A percentile compares a stretch with the other conserved stretches of the same genome.
These are phyloP conservation scores for Sebastes melanostomus DNA, from an alignment of 2,797 vertebrate genomes.

Conservation along the genomic window DNA sequence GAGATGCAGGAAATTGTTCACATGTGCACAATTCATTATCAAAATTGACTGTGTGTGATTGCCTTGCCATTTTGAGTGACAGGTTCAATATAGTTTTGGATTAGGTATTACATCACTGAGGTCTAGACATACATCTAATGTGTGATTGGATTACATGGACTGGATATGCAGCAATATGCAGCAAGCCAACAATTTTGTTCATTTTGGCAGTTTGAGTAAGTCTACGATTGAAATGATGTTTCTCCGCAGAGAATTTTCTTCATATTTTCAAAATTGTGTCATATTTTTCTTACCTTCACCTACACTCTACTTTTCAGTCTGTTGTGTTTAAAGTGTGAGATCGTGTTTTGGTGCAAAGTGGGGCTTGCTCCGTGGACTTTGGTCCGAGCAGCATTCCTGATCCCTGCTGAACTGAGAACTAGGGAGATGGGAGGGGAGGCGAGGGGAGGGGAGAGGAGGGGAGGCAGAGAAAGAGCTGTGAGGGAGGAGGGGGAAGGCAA, in stretches of 20 bases:
- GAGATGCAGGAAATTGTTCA: slow-evolving; percentile 4
- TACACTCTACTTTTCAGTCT: neutral
- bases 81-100: slow-evolving; percentile 20
- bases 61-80: slow-evolving; percentile 3
- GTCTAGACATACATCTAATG: slow-evolving; percentile 15
- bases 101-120: slow-evolving; percentile 29
- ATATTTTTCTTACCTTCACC: neutral
- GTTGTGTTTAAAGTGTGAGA: neutral
- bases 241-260: neutral
- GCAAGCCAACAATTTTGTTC: neutral
- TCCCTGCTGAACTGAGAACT: slow-evolving; percentile 84
- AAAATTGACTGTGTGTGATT: slow-evolving; percentile 4
- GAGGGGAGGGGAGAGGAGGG: neutral
- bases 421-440: slow-evolving; percentile 35
- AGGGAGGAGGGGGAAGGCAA: slow-evolving; percentile 55
- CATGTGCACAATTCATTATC: slow-evolving; percentile 17
- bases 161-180: neutral
- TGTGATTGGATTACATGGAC: slow-evolving; percentile 5
- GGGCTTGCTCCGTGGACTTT: slow-evolving; percentile 82
- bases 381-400: slow-evolving; percentile 80
- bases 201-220: neutral
- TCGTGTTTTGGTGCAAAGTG: slow-evolving; percentile 64
- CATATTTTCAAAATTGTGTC: neutral
- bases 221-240: neutral
- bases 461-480: slow-evolving; percentile 7